Evolutionary conservation across 2,113 vertebrate species (phyloP).

Genomic region (Hippocampus abdominalis): DNA sequence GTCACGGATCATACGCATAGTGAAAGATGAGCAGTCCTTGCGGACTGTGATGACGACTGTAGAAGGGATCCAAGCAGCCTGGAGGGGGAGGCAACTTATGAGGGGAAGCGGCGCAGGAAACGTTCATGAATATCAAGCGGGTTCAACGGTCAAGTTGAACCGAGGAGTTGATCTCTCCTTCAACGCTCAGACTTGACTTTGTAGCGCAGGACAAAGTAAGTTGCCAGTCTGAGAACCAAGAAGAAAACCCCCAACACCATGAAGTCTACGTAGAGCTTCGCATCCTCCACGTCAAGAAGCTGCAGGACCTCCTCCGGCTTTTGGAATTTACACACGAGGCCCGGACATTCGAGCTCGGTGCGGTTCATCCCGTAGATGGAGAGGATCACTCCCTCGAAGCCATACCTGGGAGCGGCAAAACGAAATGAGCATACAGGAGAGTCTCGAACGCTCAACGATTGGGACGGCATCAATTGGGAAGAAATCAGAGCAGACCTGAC

Average conservation of each 20-base stretch:
- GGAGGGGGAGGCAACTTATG: not conserved
- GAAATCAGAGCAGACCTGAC: slow-evolving; percentile 80
- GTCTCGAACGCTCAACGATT: not conserved
- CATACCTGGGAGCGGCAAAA: slow-evolving; percentile 76
- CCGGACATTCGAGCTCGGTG: slow-evolving; percentile 83
- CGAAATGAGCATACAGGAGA: not conserved
- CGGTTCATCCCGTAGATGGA: slow-evolving; percentile 97
- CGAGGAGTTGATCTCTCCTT: slow-evolving; percentile 8
- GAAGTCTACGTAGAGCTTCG: slow-evolving; percentile 96
- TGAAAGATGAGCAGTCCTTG: slow-evolving; percentile 17
- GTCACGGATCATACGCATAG: slow-evolving; percentile 19
- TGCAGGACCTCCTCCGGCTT: slow-evolving; percentile 87
- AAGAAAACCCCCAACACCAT: slow-evolving; percentile 93
- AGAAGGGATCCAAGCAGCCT: slow-evolving; percentile 4
- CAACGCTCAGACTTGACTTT: slow-evolving; percentile 95
- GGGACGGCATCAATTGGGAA: not conserved
- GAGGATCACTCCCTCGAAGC: slow-evolving; percentile 94
- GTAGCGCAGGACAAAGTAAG: slow-evolving; percentile 93
- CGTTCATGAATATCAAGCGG: slow-evolving; percentile 18
- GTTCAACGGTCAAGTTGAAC: slow-evolving; percentile 22
- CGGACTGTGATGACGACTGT: slow-evolving; percentile 20
- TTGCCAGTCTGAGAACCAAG: slow-evolving; percentile 85
- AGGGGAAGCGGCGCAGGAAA: slow-evolving; percentile 4
- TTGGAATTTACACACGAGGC: slow-evolving; percentile 83
- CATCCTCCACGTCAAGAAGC: slow-evolving; percentile 88